A percentile compares a stretch with the other conserved stretches of the same genome.
phyloP scores from a whole-genome alignment of 1,140 invertebrate species.

The Sarcophaga bullata region DNA sequence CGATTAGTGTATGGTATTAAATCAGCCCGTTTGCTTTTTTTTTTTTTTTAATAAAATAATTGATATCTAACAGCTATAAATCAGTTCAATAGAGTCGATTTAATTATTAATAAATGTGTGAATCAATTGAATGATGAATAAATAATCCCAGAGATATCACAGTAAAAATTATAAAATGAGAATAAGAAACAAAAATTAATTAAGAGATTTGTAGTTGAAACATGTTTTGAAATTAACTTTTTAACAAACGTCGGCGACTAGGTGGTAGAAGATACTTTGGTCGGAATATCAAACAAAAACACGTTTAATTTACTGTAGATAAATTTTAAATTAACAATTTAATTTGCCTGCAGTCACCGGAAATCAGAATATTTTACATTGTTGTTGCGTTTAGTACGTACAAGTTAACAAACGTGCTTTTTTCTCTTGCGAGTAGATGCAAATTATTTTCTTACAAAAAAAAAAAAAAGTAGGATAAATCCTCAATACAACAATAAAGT shows the following conservation, averaged over 20 bases:
- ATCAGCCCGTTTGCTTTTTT: no score
- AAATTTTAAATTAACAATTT: constrained; percentile 33
- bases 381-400: not conserved
- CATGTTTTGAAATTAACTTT: not conserved
- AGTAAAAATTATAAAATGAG: no score
- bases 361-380: constrained; percentile 10
- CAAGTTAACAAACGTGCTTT: no score
- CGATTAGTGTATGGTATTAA: no score
- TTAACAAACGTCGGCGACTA: not conserved
- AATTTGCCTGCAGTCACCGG: not conserved
- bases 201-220: constrained; percentile 13
- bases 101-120: no score
- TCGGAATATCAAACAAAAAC: not conserved
- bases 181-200: not conserved
- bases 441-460: no score
- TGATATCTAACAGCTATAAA: no score
- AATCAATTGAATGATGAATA: not conserved
- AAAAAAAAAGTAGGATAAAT: no score
- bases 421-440: no score
- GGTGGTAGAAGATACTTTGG: not conserved
- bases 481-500: no score
- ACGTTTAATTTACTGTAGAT: not conserved
- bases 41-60: no score
- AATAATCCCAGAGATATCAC: not conserved
- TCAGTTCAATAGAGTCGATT: no score